Evolutionary conservation across 2,888 invertebrate genomes (phyloP).

Genomic region (Agonum fuliginosum): DNA sequence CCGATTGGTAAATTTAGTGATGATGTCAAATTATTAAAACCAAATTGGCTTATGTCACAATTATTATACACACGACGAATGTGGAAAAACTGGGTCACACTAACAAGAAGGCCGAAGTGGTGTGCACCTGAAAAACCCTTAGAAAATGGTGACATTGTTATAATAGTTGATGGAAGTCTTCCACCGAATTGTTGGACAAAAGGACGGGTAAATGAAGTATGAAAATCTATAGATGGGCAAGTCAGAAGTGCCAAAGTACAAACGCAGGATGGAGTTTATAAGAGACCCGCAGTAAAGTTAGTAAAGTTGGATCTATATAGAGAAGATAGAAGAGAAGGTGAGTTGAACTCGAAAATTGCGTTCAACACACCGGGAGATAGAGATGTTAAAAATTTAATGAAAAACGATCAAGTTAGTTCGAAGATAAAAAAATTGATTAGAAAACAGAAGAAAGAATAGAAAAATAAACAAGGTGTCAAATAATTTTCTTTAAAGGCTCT

Average conservation of each 20-base stretch:
- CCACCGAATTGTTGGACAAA: background rate
- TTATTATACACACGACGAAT: background rate
- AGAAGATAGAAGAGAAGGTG: background rate
- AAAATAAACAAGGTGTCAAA: no score
- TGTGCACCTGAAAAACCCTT: background rate
- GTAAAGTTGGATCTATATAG: background rate
- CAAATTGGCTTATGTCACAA: background rate
- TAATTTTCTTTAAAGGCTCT: no score
- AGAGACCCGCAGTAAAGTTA: background rate
- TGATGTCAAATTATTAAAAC: background rate
- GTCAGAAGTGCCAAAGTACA: background rate
- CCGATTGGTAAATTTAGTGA: background rate
- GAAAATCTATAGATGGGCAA: background rate
- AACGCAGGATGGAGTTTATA: background rate
- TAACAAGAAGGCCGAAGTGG: background rate
- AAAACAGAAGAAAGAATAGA: no score
- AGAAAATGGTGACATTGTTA: background rate
- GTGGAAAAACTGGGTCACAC: background rate
- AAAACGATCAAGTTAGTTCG: no score
- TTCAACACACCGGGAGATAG: background rate
- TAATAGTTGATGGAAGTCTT: background rate
- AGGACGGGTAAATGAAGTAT: background rate
- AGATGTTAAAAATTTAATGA: background rate
- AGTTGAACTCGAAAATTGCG: background rate
- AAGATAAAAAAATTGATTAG: no score